phyloP scores from a whole-genome alignment of 2,113 vertebrate genomes.

The Clarias gariepinus region DNA sequence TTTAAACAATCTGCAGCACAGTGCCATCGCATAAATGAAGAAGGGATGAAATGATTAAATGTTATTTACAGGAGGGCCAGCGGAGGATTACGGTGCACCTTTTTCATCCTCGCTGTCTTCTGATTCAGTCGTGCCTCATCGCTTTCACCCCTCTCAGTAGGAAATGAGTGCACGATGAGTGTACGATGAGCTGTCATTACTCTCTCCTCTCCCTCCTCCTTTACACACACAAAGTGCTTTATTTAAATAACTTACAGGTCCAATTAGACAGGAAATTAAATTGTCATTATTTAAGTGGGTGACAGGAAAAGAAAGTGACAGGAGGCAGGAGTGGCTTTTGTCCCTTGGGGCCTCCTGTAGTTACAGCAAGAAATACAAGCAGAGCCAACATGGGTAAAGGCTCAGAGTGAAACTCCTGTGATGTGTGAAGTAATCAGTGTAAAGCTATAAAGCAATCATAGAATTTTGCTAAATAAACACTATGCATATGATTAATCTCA shows the following conservation, averaged over 20 bases:
- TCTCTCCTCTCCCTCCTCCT: slow-evolving; percentile 14
- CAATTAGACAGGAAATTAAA: slow-evolving; percentile 88
- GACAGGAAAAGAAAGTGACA: slow-evolving; percentile 62
- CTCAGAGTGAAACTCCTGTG: background rate
- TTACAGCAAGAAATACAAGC: slow-evolving; percentile 56
- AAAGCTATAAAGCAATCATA: background rate
- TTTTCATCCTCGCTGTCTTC: slow-evolving; percentile 13
- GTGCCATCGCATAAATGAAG: slow-evolving; percentile 77
- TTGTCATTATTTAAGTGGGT: slow-evolving; percentile 77
- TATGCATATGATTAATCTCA: background rate
- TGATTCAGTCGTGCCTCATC: slow-evolving; percentile 30
- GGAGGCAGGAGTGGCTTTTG: slow-evolving; percentile 61
- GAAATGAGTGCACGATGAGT: slow-evolving; percentile 53
- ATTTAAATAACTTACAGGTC: slow-evolving; percentile 88
- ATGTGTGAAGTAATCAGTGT: background rate
- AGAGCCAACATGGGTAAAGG: slow-evolving; percentile 5
- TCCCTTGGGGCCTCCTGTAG: slow-evolving; percentile 61
- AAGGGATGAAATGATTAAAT: slow-evolving; percentile 77
- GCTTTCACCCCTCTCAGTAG: slow-evolving; percentile 68
- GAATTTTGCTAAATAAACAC: background rate
- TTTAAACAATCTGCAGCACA: slow-evolving; percentile 64
- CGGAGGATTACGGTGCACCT: slow-evolving; percentile 60
- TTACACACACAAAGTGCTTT: slow-evolving; percentile 73
- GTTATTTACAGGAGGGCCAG: slow-evolving; percentile 80
- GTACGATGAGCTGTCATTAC: slow-evolving; percentile 32